These are phyloP conservation scores for Artemia franciscana DNA, from an alignment of 1,140 invertebrate species.

Conservation along the genomic window DNA sequence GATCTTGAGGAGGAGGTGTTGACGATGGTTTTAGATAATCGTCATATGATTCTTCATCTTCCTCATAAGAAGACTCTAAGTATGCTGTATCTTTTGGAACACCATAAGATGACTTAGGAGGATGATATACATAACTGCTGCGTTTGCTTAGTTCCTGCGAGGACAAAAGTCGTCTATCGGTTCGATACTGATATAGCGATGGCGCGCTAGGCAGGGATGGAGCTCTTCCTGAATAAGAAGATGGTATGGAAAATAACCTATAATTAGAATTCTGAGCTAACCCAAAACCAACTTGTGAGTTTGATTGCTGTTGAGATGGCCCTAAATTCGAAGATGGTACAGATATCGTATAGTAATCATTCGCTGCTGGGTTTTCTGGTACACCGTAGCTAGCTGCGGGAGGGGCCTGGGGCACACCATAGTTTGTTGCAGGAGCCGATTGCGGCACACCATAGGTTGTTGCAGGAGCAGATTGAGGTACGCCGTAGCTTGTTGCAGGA, in stretches of 20 bases:
- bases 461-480: background rate
- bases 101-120: background rate
- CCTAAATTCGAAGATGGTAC: too few species aligned
- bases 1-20: background rate
- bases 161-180: too few species aligned
- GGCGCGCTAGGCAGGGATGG: too few species aligned
- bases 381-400: background rate
- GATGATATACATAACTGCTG: background rate
- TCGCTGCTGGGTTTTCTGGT: background rate
- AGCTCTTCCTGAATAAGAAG: too few species aligned
- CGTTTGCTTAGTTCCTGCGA: background rate
- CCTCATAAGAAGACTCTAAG: background rate
- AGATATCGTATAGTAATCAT: too few species aligned
- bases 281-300: too few species aligned
- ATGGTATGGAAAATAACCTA: too few species aligned
- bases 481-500: background rate
- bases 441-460: background rate
- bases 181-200: too few species aligned
- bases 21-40: background rate
- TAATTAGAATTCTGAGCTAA: too few species aligned
- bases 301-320: too few species aligned
- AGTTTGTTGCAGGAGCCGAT: background rate
- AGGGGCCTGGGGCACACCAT: conserved; percentile 5
- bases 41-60: background rate
- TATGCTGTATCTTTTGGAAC: background rate